Evolutionary conservation across 2,113 vertebrate genomes (phyloP).

Genomic region (Hydropotes inermis): DNA sequence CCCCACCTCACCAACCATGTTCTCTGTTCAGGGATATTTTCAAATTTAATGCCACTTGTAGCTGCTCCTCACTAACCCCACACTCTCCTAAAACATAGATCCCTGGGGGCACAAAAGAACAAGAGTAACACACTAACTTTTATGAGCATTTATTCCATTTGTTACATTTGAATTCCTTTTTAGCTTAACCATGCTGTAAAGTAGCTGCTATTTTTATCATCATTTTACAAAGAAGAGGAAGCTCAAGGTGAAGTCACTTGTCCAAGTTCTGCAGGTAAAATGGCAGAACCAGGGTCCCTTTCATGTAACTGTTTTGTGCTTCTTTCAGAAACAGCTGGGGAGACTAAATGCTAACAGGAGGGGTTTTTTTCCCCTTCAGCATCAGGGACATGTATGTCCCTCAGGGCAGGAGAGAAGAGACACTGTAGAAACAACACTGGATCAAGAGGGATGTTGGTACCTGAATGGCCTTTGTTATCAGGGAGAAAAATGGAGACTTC

Average conservation of each 20-base stretch:
- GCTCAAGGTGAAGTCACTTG: neutral
- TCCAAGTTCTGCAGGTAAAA: neutral
- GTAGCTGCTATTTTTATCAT: neutral
- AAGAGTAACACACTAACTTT: neutral
- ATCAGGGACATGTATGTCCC: neutral
- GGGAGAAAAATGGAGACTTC: neutral
- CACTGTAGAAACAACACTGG: neutral
- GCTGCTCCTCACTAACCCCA: neutral
- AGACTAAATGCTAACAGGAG: neutral
- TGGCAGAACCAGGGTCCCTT: neutral
- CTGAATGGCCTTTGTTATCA: neutral
- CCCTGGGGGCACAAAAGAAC: neutral
- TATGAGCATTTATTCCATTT: neutral
- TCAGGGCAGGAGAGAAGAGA: neutral
- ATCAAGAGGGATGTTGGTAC: neutral
- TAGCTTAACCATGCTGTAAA: neutral
- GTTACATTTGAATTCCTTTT: neutral
- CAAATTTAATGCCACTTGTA: neutral
- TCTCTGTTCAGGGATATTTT: neutral
- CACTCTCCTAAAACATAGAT: neutral
- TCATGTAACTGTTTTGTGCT: neutral
- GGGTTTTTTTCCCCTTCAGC: neutral
- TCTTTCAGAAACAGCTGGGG: neutral
- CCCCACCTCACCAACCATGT: too few species aligned
- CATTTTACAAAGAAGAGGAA: neutral